These are phyloP conservation scores for Hemicentrotus pulcherrimus DNA, from an alignment of 35 echinoderm and acorn worm genomes.

Conservation along the genomic window DNA sequence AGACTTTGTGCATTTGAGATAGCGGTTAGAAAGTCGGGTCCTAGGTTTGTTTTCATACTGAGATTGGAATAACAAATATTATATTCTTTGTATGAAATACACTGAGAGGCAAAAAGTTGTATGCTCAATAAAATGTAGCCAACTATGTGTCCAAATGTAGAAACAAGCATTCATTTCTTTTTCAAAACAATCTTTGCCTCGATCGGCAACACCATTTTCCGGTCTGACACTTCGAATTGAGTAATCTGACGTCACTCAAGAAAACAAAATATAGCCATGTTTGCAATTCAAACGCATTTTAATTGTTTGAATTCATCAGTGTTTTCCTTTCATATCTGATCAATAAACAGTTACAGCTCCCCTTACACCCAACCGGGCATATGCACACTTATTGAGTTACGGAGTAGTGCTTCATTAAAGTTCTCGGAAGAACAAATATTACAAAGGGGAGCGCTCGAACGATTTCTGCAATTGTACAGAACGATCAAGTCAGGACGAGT, in stretches of 20 bases:
- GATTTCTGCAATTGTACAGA: not conserved
- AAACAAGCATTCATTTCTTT: not conserved
- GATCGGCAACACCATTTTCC: not conserved
- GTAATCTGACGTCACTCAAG: not conserved
- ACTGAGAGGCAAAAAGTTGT: no score
- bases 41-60: not conserved
- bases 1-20: no score
- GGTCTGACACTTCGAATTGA: not conserved
- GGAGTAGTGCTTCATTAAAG: not conserved
- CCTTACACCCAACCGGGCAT: not conserved
- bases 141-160: not conserved
- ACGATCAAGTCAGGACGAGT: not conserved
- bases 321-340: constrained; percentile 13
- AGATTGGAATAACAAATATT: no score
- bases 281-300: not conserved
- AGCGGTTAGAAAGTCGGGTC: not conserved
- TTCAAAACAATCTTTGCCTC: not conserved
- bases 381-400: constrained; percentile 32
- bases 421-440: constrained; percentile 32
- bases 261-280: not conserved
- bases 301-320: not conserved
- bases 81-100: no score
- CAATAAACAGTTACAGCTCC: constrained; percentile 17
- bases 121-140: not conserved
- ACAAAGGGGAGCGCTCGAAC: not conserved